phyloP scores from a whole-genome alignment of 2,113 vertebrate genomes.

The Phylloscopus trochiloides region DNA sequence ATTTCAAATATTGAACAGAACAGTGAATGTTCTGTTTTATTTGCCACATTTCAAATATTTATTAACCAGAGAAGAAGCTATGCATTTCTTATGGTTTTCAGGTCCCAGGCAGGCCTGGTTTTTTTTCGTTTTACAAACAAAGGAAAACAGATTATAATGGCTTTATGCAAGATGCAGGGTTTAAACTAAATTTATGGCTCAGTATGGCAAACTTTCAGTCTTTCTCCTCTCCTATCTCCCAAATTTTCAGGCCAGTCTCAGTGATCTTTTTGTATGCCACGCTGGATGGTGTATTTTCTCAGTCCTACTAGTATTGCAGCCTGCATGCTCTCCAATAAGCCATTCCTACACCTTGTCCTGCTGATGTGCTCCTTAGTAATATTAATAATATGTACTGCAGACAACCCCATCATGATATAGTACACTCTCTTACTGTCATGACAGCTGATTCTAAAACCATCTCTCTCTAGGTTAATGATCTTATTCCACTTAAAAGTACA shows the following conservation, averaged over 20 bases:
- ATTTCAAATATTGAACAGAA: background rate
- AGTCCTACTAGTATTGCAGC: background rate
- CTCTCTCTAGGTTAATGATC: background rate
- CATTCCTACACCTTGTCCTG: background rate
- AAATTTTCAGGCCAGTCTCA: background rate
- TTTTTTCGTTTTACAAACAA: background rate
- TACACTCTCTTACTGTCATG: background rate
- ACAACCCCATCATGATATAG: background rate
- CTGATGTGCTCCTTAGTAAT: background rate
- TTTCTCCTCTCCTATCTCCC: background rate
- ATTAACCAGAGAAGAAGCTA: background rate
- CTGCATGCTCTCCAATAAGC: background rate
- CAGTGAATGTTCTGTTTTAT: background rate
- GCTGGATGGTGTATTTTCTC: background rate
- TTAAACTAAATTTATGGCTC: background rate
- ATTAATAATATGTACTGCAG: background rate
- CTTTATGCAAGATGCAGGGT: background rate
- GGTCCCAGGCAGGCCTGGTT: background rate
- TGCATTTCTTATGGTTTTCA: background rate
- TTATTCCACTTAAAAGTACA: background rate
- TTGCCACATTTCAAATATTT: background rate
- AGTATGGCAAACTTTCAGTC: background rate
- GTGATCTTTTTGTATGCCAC: background rate
- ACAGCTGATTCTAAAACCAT: background rate
- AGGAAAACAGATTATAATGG: background rate